Evolutionary conservation across 1,140 invertebrate species (phyloP), one percentile per base, ranked within the genome.

Genomic region (Calephelis virginiensis): DNA sequence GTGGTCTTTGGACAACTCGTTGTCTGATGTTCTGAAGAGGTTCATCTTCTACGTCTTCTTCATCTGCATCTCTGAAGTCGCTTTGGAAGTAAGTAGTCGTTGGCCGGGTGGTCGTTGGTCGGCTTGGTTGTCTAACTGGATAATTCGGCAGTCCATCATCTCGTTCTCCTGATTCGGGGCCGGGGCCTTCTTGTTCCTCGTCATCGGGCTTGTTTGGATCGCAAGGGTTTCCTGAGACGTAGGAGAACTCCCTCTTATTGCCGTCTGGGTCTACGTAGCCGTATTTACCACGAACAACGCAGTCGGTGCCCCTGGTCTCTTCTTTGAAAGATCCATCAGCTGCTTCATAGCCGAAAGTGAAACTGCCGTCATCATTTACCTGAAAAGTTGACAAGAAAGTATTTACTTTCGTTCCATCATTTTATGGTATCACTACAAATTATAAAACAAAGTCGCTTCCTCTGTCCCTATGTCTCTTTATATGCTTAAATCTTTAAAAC

Each of bases 291-390:
- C 96, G 92, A 0, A 97, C 96, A 0, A 97, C 95, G 79, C 96
- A 97, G 83, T 97, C 96, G 0, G 95, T 96, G 14, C 96, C 96
- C 67, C 96, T 87, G 1, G 96, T 96, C 85, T 98, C 96, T 82
- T 97, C 96, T 77, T 97, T 97, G 92, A 97, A 97, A 13, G 95
- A 96, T n/a, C 96, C 96, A 80, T 97, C 96, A 9, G 96, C 96
- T 1, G 96, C 96, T 84, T 97, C 96, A 82, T 97, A 97, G 38
- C 91, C 91, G 82, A 97, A 97, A 12, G 96, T 97, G 86, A 97
- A 97, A 59, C 95, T 96, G 17, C 96, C 96, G 76, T 96, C 95
- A 78, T 96, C 95, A 79, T 96, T 96, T 3, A 96, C 94, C 87
- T 90, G 78, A 50, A 79, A 84, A 66, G 28, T 64, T 10, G 46